phyloP scores from a whole-genome alignment of 2,888 invertebrate genomes.

The Lapara coniferarum region DNA sequence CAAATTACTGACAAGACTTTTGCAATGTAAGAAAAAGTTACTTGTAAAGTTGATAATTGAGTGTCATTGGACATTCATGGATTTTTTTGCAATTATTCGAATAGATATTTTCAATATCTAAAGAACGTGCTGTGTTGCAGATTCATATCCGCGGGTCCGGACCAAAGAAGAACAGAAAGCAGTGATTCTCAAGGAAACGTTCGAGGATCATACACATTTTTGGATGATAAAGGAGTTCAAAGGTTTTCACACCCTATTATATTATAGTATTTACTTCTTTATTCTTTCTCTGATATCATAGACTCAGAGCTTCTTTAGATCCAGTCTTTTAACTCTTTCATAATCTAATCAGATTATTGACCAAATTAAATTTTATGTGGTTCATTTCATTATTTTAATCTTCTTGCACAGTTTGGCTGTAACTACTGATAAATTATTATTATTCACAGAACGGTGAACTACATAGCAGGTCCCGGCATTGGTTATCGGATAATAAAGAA shows the following conservation, averaged over 20 bases:
- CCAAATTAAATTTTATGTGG: not conserved
- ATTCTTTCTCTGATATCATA: not conserved
- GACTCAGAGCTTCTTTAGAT: too few relatives aligned
- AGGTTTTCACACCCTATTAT: slow-evolving; percentile 56
- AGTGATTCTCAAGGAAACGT: slow-evolving; percentile 89
- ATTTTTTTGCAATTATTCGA: not conserved
- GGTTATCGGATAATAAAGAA: slow-evolving; percentile 90
- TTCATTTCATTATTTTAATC: too few relatives aligned
- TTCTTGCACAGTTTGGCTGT: too few relatives aligned
- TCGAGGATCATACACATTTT: slow-evolving; percentile 89
- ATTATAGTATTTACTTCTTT: not conserved
- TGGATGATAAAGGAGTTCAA: slow-evolving; percentile 91
- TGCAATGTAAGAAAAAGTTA: too few relatives aligned
- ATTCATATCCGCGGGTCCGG: slow-evolving; percentile 90
- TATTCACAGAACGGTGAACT: slow-evolving; percentile 86
- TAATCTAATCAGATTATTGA: too few relatives aligned
- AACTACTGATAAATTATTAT: not conserved
- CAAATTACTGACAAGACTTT: too few relatives aligned
- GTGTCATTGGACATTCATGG: too few relatives aligned
- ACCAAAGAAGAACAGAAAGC: slow-evolving; percentile 89
- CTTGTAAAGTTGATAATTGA: too few relatives aligned
- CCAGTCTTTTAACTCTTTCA: too few relatives aligned
- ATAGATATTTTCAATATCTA: not conserved
- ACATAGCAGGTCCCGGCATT: slow-evolving; percentile 90
- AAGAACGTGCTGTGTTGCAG: slow-evolving; percentile 54